phyloP scores from a whole-genome alignment of 2,113 vertebrate species.

The Stictonetta naevosa region DNA sequence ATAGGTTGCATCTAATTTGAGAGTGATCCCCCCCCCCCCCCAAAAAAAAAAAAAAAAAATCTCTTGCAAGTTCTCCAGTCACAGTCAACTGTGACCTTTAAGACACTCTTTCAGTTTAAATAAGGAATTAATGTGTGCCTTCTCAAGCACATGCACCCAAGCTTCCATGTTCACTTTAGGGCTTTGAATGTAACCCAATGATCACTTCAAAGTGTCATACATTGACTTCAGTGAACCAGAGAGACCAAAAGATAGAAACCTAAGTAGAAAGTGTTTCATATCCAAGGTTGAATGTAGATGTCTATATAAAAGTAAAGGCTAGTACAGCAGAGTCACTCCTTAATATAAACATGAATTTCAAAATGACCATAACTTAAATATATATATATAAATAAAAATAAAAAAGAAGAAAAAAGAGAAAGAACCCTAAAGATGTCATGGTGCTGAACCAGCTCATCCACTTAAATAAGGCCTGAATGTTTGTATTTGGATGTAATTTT shows the following conservation, averaged over 20 bases:
- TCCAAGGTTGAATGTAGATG: background rate
- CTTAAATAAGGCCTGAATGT: background rate
- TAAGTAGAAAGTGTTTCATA: background rate
- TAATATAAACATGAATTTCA: background rate
- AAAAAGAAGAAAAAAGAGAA: background rate
- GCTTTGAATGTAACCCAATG: background rate
- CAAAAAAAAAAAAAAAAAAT: too few relatives aligned
- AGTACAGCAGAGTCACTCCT: background rate
- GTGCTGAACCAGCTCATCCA: background rate
- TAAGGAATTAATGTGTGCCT: background rate
- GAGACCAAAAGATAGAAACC: background rate
- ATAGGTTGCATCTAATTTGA: background rate
- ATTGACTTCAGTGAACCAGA: background rate
- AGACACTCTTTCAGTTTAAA: background rate
- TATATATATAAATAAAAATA: background rate
- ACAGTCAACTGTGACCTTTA: background rate
- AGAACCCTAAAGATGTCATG: background rate
- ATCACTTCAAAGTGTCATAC: background rate
- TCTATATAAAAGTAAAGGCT: background rate
- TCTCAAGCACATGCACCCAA: rapidly evolving
- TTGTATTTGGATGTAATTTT: background rate
- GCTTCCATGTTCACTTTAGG: background rate
- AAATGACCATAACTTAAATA: background rate
- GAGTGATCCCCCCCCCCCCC: too few relatives aligned
- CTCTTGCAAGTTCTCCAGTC: background rate